Evolutionary conservation across 2,113 vertebrate species (phyloP).

Genomic region (Bos taurus): ARS-UCD2.0 NC_037348.1:50245501-50246000

Average conservation of each 20-base stretch:
- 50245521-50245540: neutral
- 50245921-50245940: rapidly evolving
- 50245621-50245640: neutral
- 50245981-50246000: neutral
- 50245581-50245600: neutral
- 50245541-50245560: neutral
- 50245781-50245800: neutral
- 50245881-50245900: neutral
- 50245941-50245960: neutral
- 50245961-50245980: neutral
- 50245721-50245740: neutral
- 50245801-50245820: neutral
- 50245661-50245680: neutral
- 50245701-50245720: neutral
- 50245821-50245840: neutral
- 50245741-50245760: neutral
- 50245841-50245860: neutral
- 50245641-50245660: neutral
- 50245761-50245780: neutral
- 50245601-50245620: neutral
- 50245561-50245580: neutral
- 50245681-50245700: neutral
- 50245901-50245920: neutral
- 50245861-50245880: neutral
- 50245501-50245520: neutral